Conservation (phyloP, 53 echinoderm and acorn worm species). For the Patiria pectinifera region DNA sequence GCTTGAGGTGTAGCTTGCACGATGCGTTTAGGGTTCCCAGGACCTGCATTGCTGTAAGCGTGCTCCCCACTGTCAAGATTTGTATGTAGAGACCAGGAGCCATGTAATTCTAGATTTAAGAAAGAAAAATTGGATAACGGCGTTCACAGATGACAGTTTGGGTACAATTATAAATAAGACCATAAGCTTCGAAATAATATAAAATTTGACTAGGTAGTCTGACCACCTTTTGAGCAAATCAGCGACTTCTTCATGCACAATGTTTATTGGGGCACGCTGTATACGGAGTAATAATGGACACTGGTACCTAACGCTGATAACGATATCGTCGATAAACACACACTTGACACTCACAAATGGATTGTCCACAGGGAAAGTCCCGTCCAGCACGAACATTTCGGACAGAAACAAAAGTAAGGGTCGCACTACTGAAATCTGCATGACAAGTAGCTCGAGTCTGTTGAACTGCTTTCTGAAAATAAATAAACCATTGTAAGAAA, state of each 20-base stretch:
- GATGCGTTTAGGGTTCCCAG: constrained; percentile 25
- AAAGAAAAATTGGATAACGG: not conserved
- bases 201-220: too few species aligned
- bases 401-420: constrained; percentile 76
- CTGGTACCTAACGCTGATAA: too few species aligned
- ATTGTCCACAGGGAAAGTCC: constrained; percentile 28
- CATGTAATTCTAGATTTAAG: constrained; percentile 8
- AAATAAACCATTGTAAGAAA: not conserved
- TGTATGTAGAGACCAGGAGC: constrained; percentile 45
- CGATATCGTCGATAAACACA: too few species aligned
- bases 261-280: too few species aligned
- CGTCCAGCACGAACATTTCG: constrained; percentile 77
- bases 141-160: too few species aligned
- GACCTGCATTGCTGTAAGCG: constrained; percentile 51
- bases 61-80: constrained; percentile 61
- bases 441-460: constrained; percentile 69
- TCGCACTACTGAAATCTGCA: constrained; percentile 85
- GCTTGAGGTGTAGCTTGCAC: not conserved
- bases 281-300: too few species aligned
- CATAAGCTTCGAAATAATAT: too few species aligned
- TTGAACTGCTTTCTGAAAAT: constrained; percentile 7
- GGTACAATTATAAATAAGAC: too few species aligned
- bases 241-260: too few species aligned
- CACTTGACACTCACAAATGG: constrained; percentile 4
- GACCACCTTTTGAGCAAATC: too few species aligned